phyloP scores from a whole-genome alignment of 2,797 vertebrate species.

The Melanotaenia nigrans region DNA sequence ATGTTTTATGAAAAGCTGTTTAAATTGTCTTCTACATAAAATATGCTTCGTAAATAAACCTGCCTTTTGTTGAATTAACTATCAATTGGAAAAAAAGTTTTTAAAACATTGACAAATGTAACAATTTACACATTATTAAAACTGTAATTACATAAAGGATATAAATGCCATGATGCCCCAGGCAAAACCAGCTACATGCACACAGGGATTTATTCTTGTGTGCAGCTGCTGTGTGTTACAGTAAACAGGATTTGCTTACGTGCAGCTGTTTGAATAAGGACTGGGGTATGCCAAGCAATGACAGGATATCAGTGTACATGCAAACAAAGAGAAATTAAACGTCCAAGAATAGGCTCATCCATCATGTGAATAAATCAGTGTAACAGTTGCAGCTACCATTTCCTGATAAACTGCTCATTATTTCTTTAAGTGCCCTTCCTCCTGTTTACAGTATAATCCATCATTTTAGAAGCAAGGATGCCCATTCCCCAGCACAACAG shows the following conservation, averaged over 20 bases:
- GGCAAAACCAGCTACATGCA: background rate
- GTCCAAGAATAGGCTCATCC: slow-evolving; percentile 46
- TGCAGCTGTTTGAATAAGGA: background rate
- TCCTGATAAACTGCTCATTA: slow-evolving; percentile 53
- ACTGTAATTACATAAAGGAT: background rate
- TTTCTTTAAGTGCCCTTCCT: slow-evolving; percentile 51
- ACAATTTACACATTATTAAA: background rate
- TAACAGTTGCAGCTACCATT: slow-evolving; percentile 41
- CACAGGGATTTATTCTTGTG: background rate
- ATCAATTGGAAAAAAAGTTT: too few relatives aligned
- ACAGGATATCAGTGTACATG: slow-evolving; percentile 12
- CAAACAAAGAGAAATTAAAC: slow-evolving; percentile 46
- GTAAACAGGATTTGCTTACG: slow-evolving; percentile 30
- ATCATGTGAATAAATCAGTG: slow-evolving; percentile 50
- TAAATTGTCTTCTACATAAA: too few relatives aligned
- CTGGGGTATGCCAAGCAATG: background rate
- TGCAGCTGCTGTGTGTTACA: background rate
- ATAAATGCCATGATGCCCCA: background rate
- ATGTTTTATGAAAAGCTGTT: too few relatives aligned
- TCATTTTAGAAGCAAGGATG: slow-evolving; percentile 44
- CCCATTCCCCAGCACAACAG: slow-evolving; percentile 16
- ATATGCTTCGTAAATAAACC: too few relatives aligned
- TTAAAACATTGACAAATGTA: background rate
- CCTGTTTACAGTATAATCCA: slow-evolving; percentile 61
- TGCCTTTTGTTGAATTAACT: too few relatives aligned